Evolutionary conservation across 1,140 invertebrate genomes (phyloP).

Genomic region (Sycobia sp.): DNA sequence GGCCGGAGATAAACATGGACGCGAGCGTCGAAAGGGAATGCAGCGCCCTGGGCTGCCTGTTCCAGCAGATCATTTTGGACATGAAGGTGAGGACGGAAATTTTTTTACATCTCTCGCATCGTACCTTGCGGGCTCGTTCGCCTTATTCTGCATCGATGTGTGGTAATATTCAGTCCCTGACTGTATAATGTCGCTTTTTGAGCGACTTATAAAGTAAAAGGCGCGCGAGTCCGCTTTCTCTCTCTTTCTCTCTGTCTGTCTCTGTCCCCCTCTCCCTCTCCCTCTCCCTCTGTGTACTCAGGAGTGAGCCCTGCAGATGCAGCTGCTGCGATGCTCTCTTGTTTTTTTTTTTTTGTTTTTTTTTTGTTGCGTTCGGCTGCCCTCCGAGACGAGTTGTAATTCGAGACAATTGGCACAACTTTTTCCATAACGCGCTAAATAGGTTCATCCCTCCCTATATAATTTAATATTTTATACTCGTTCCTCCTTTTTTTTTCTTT

Average conservation of each 20-base stretch:
- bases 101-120: neutral
- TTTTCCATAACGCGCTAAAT: slow-evolving; percentile 7
- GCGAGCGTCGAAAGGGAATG: slow-evolving; percentile 74
- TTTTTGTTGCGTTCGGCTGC: neutral
- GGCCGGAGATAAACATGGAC: slow-evolving; percentile 68
- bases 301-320: too few relatives aligned
- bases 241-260: slow-evolving; percentile 12
- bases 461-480: neutral
- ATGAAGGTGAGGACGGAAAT: slow-evolving; percentile 88
- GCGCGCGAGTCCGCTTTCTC: too few relatives aligned
- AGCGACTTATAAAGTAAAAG: too few relatives aligned
- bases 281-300: too few relatives aligned
- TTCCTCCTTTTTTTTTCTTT: neutral
- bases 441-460: neutral
- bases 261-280: neutral
- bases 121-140: neutral
- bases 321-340: too few relatives aligned
- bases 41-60: slow-evolving; percentile 79
- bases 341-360: neutral
- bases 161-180: too few relatives aligned
- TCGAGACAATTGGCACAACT: slow-evolving; percentile 28
- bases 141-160: neutral
- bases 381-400: slow-evolving; percentile 20
- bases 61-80: slow-evolving; percentile 83
- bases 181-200: too few relatives aligned